Evolutionary conservation across 1,140 invertebrate genomes (phyloP).

Genomic region (Goniozus legneri): DNA sequence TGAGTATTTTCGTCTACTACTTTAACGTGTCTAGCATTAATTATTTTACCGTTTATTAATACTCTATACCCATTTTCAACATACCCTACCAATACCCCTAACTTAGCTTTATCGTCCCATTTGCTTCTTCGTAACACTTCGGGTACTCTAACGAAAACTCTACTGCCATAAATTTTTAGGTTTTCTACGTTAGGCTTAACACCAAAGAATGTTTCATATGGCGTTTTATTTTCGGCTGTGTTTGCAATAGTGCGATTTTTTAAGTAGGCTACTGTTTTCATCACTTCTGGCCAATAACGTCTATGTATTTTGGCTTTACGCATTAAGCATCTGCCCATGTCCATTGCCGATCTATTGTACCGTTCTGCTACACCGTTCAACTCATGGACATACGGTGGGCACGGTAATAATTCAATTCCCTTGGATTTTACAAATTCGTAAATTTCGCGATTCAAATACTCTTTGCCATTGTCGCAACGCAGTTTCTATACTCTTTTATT

Average conservation of each 20-base stretch:
- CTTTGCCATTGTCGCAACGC: slow-evolving; percentile 44
- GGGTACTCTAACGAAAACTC: not conserved
- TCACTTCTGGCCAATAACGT: slow-evolving; percentile 34
- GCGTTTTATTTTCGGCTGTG: slow-evolving; percentile 37
- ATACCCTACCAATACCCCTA: slow-evolving; percentile 3
- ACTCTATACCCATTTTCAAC: slow-evolving; percentile 4
- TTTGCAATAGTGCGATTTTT: slow-evolving; percentile 34
- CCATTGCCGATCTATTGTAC: slow-evolving; percentile 34
- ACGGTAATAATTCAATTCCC: slow-evolving; percentile 35
- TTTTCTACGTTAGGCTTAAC: slow-evolving; percentile 30
- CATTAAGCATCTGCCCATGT: slow-evolving; percentile 22
- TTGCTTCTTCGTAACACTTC: slow-evolving; percentile 13
- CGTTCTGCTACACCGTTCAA: slow-evolving; percentile 42
- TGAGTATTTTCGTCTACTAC: slow-evolving; percentile 9
- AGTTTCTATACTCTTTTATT: slow-evolving; percentile 33
- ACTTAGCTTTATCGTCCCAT: slow-evolving; percentile 34
- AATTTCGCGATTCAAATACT: slow-evolving; percentile 33
- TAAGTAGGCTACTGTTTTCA: slow-evolving; percentile 26
- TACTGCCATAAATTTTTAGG: slow-evolving; percentile 24
- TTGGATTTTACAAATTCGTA: slow-evolving; percentile 20
- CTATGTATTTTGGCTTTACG: slow-evolving; percentile 22
- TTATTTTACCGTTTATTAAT: slow-evolving; percentile 11
- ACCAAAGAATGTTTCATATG: slow-evolving; percentile 39
- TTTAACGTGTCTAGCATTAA: slow-evolving; percentile 13
- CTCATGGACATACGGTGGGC: slow-evolving; percentile 43